Evolutionary conservation across 2,888 invertebrate genomes (phyloP), one percentile per base, ranked within the genome.

Genomic region (Drosophila fulvimacula): DNA sequence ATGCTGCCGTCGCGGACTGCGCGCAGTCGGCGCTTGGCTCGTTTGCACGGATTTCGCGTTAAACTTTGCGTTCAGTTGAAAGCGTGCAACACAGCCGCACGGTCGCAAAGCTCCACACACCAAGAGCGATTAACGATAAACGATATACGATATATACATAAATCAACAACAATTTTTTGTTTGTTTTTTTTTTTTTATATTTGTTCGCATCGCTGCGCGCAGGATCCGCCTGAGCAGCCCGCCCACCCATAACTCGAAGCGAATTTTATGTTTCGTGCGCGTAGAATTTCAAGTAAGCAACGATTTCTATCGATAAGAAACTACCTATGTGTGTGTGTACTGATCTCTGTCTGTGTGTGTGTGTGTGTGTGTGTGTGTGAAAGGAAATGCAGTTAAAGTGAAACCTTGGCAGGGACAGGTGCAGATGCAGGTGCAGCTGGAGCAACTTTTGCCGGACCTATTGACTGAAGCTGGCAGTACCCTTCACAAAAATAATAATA

Each of bases 41-140:
- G 79, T 75, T 78, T 83, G 76, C 76, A 69, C 78, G 69, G 79
- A 81, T 86, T 85, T 88, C 71, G 82, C 87, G 84, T 76, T 79
- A 27, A 81, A 69, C 76, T 88, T 77, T 64, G 79, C 79, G 79
- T 81, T 85, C 77, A 85, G 88, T 85, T 86, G 73, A 75, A 81
- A 86, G 68, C 88, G 85, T 88, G 84, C 85, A 85, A 86, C 88
- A 88, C 84, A 83, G 81, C 71, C 83, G 85, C 87, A 83, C 75
- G 69, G 85, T 86, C 88, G 80, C 82, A 65, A 58, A 41, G 78
- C 65, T 64, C 73, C 73, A 48, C 65, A 78, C 51, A 75, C 27
- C 11, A 1, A 34, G 75, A 81, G 79, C 69, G 69, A 67, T 67
- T 41, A 44, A 7, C 73, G 55, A 55, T 42, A 19, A 57, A 51